Base-by-base conservation (phyloP, 2,113 vertebrate genomes). In the Eurypyga helias region DNA sequence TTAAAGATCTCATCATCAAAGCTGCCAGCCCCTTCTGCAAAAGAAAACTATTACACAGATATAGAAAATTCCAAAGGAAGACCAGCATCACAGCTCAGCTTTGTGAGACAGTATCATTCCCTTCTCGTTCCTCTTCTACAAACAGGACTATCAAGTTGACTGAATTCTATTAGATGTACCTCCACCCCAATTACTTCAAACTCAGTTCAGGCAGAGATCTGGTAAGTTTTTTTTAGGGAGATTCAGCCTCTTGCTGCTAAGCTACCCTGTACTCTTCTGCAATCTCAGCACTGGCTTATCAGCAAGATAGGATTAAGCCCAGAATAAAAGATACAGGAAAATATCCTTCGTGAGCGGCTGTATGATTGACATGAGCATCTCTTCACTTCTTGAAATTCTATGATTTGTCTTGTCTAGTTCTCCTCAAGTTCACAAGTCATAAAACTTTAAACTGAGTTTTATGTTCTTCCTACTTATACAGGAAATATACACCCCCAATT, bases 401-500 rank as follows among this genome's bases (percentile, higher is more conserved):
- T 13, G 18, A 65, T 80, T 57, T 57, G n/a, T 38, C 58, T 94
- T 14, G 1, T 66, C 51, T 80, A 64, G 52, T 87, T 90, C 92
- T 65, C 28, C 49, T 69, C 31, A 72, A 76, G 49, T 70, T 86
- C 75, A 77, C 29, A 72, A 66, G 70, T 36, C 73, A 66, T n/a
- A n/a, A n/a, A n/a, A 31, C 41, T 90, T 88, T 70, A 83, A 93
- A 79, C 15, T 41, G 71, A 36, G 72, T 87, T 76, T 91, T 45
- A 83, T 23, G 10, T 41, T 66, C 24, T 69, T 82, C 60, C 48
- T 72, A 67, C 34, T 87, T 52, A n/a, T 2, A 67, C 20, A 76
- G 57, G 87, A 94, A 86, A 86, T 60, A 45, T 54, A 70, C 64
- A 75, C 78, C 87, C 93, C 49, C 78, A 96, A 62, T 51, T 81